These are phyloP conservation scores for Malurus elegans DNA, from an alignment of 2,113 vertebrate genomes.

Conservation along the genomic window DNA sequence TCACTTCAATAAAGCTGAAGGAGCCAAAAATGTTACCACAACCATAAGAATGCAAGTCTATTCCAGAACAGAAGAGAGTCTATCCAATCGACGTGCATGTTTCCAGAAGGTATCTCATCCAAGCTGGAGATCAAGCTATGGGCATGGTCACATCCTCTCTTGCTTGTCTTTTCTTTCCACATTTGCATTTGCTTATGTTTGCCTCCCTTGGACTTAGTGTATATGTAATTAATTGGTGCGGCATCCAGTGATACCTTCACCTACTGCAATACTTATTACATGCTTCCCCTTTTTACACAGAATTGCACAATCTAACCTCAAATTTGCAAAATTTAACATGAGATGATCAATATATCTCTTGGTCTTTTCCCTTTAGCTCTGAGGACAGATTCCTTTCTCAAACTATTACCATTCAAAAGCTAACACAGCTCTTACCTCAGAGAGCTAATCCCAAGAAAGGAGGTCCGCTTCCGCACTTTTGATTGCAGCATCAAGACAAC, in stretches of 20 bases:
- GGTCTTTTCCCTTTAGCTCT: neutral
- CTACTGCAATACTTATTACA: neutral
- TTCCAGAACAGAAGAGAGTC: neutral
- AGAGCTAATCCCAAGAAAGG: neutral
- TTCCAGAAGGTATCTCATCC: conserved; percentile 45
- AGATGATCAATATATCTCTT: neutral
- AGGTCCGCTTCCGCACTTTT: neutral
- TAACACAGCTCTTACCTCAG: neutral
- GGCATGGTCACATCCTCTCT: neutral
- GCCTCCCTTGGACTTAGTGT: neutral
- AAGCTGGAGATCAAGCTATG: neutral
- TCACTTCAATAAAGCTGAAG: conserved; percentile 41
- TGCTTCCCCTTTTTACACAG: neutral
- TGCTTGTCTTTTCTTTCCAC: neutral
- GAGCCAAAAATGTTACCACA: neutral
- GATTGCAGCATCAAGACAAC: neutral
- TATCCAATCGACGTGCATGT: neutral
- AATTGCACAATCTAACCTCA: conserved; percentile 7
- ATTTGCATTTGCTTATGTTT: neutral
- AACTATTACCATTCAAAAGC: neutral
- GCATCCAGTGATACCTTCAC: neutral
- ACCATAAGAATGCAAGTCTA: conserved; percentile 43
- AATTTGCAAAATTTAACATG: neutral
- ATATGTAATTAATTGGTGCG: neutral
- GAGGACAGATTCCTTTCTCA: neutral